Evolutionary conservation across 1,140 invertebrate species (phyloP).

Genomic region (Zaprionus gabonicus): DNA sequence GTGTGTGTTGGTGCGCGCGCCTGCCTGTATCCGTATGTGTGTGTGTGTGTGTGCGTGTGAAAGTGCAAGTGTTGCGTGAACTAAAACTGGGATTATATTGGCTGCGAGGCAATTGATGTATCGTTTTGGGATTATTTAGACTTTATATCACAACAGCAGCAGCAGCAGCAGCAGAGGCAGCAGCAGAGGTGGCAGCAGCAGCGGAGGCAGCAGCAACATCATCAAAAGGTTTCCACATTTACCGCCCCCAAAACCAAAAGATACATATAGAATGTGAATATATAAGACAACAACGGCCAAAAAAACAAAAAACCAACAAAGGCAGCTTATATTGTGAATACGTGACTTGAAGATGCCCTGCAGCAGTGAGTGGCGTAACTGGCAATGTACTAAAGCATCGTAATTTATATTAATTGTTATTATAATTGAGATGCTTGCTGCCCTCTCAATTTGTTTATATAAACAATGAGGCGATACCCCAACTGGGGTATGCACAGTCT

Average conservation of each 20-base stretch:
- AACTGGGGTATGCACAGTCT: neutral
- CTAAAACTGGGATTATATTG: conserved; percentile 54
- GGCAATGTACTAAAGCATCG: neutral
- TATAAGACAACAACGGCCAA: neutral
- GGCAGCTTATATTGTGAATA: neutral
- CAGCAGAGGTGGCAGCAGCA: conserved; percentile 1
- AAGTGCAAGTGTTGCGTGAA: conserved; percentile 30
- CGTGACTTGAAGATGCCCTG: conserved; percentile 9
- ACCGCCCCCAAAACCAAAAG: conserved; percentile 20
- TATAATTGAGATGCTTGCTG: neutral
- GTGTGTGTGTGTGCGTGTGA: conserved; percentile 12
- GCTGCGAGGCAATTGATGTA: conserved; percentile 16
- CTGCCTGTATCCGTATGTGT: conserved; percentile 16
- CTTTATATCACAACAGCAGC: conserved; percentile 28
- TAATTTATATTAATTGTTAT: conserved; percentile 11
- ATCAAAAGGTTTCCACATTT: conserved; percentile 44
- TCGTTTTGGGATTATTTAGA: conserved; percentile 16
- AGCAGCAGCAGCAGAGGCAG: neutral
- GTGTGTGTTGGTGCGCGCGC: conserved; percentile 25
- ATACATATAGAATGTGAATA: conserved; percentile 6
- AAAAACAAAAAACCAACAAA: neutral
- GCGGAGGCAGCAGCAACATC: conserved; percentile 10
- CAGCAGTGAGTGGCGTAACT: neutral
- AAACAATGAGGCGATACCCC: neutral
- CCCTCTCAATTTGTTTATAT: neutral